phyloP scores from a whole-genome alignment of 2,888 invertebrate species.

The Podabrus alpinus region DNA sequence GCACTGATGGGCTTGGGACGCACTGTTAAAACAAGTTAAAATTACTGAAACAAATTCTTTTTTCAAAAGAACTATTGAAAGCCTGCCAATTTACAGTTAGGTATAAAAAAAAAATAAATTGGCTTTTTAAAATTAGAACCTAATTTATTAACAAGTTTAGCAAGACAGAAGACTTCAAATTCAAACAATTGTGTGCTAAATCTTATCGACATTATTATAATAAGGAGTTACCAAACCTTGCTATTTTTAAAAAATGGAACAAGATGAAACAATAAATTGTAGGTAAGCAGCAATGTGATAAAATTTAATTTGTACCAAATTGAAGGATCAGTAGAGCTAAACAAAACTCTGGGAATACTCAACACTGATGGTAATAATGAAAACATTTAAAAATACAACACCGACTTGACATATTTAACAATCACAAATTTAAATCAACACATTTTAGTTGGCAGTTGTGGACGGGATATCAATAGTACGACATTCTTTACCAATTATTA shows the following conservation, averaged over 20 bases:
- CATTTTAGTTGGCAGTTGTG: slow-evolving; percentile 61
- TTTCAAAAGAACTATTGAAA: neutral
- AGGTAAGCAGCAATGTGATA: neutral
- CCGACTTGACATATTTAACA: neutral
- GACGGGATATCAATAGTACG: slow-evolving; percentile 87
- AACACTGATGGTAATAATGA: neutral
- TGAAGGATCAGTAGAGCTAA: neutral
- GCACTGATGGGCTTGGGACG: neutral
- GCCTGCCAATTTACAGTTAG: neutral
- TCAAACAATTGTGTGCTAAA: no score
- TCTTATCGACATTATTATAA: neutral
- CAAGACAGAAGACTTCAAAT: neutral
- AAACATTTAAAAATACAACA: neutral
- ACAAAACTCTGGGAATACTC: neutral
- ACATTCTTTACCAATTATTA: slow-evolving; percentile 88
- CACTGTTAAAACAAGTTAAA: neutral
- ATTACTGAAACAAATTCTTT: neutral
- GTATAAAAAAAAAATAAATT: neutral
- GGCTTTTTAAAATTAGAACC: neutral
- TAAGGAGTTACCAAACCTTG: neutral
- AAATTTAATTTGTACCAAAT: neutral
- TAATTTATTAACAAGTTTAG: neutral
- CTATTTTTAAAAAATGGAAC: neutral
- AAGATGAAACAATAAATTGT: neutral
- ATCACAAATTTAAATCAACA: slow-evolving; percentile 19